phyloP scores from a whole-genome alignment of 2,888 invertebrate genomes.

The Seira musarum region DNA sequence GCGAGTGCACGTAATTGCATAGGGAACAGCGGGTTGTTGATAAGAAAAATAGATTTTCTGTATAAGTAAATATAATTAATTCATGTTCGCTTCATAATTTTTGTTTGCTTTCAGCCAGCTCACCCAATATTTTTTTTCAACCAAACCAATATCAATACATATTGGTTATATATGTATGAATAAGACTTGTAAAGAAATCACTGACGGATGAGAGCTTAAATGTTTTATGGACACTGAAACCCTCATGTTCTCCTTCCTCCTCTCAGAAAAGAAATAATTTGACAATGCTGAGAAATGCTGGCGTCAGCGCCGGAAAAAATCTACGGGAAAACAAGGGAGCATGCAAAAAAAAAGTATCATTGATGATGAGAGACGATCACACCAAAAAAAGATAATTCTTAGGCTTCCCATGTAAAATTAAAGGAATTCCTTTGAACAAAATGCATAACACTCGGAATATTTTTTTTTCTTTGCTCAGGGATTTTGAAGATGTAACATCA shows the following conservation, averaged over 20 bases:
- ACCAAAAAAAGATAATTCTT: too few species aligned
- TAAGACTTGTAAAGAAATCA: too few species aligned
- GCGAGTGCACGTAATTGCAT: neutral
- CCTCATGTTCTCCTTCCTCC: too few species aligned
- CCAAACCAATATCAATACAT: too few species aligned
- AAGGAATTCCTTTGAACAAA: slow-evolving; percentile 48
- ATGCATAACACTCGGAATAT: slow-evolving; percentile 52
- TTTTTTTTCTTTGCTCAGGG: slow-evolving; percentile 26
- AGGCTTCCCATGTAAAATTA: slow-evolving; percentile 30
- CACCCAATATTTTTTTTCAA: too few species aligned
- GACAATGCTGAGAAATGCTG: slow-evolving; percentile 49
- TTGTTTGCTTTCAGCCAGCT: too few species aligned
- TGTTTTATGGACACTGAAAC: too few species aligned
- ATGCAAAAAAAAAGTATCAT: slow-evolving; percentile 3
- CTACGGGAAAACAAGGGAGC: neutral
- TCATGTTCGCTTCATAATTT: too few species aligned
- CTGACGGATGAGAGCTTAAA: too few species aligned
- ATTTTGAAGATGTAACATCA: slow-evolving; percentile 10
- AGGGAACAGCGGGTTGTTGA: neutral
- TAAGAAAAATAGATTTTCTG: slow-evolving; percentile 13
- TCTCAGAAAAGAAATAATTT: slow-evolving; percentile 47
- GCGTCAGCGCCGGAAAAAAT: slow-evolving; percentile 49
- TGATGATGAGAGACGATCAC: slow-evolving; percentile 10
- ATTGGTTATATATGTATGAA: too few species aligned
- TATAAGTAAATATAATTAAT: too few species aligned